phyloP scores from a whole-genome alignment of 2,888 invertebrate genomes.

The Octodonta nipae region DNA sequence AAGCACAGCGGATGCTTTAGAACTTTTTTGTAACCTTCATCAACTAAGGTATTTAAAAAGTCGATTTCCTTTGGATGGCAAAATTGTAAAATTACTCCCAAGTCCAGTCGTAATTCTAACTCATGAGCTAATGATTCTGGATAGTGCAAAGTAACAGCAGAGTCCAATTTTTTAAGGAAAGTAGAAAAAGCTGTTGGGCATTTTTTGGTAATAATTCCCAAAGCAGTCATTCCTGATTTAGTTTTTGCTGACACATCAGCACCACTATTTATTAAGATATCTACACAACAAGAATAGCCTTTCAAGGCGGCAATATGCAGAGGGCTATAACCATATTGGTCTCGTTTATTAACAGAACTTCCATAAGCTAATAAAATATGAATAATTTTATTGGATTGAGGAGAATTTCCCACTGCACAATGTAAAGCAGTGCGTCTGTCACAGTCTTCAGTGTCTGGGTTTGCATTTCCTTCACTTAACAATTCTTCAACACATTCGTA shows the following conservation, averaged over 20 bases:
- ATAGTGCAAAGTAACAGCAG: constrained; percentile 62
- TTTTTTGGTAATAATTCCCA: constrained; percentile 73
- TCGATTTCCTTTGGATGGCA: constrained; percentile 74
- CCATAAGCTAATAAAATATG: constrained; percentile 66
- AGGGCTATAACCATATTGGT: constrained; percentile 75
- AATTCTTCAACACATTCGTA: constrained; percentile 66
- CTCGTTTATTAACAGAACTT: constrained; percentile 69
- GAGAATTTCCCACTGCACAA: constrained; percentile 68
- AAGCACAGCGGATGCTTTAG: constrained; percentile 76
- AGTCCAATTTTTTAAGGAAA: constrained; percentile 68
- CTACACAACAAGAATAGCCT: constrained; percentile 72
- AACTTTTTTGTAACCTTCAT: constrained; percentile 78
- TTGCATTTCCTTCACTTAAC: constrained; percentile 46
- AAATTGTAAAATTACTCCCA: constrained; percentile 67
- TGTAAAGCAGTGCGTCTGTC: constrained; percentile 72
- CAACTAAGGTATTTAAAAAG: constrained; percentile 73
- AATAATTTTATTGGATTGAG: constrained; percentile 65
- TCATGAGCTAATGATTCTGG: constrained; percentile 65
- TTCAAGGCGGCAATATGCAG: constrained; percentile 75
- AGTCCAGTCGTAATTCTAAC: constrained; percentile 69
- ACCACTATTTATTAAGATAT: constrained; percentile 68
- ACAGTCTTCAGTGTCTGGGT: constrained; percentile 66
- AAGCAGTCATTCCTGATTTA: constrained; percentile 72
- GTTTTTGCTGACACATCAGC: constrained; percentile 78
- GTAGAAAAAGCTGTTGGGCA: constrained; percentile 74